Percentiles rank a stretch among this genome's conserved stretches.
Evolutionary conservation across 2,797 vertebrate species (phyloP).

Genomic region (Galago senegalensis): DNA sequence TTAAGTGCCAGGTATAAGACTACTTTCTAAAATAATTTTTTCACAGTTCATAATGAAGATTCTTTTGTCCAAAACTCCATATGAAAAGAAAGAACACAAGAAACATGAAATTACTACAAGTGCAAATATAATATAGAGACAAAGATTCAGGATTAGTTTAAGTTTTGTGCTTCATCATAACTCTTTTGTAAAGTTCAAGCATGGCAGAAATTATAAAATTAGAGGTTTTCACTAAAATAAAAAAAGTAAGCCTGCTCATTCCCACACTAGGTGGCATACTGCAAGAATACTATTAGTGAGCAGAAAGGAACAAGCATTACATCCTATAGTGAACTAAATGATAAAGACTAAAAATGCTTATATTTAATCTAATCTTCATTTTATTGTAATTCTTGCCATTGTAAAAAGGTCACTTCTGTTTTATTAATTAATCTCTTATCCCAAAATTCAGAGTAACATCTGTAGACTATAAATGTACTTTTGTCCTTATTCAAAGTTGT

Average conservation of each 20-base stretch:
- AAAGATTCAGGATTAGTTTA: conserved; percentile 78
- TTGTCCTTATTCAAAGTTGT: conserved; percentile 56
- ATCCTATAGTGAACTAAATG: conserved; percentile 44
- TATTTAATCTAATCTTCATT: conserved; percentile 42
- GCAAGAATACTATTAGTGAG: conserved; percentile 71
- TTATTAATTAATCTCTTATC: conserved; percentile 55
- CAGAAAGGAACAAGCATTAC: conserved; percentile 56
- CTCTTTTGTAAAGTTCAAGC: conserved; percentile 79
- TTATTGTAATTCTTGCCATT: conserved; percentile 38
- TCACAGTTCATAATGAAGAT: conserved; percentile 34
- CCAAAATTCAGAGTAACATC: conserved; percentile 57
- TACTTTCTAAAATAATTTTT: conserved; percentile 57
- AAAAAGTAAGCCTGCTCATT: conserved; percentile 72
- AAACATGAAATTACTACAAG: conserved; percentile 16
- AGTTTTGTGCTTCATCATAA: conserved; percentile 80
- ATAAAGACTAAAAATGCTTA: conserved; percentile 58
- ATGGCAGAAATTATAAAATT: conserved; percentile 71
- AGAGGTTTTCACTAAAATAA: conserved; percentile 70
- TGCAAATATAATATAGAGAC: conserved; percentile 69
- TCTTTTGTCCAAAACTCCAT: conserved; percentile 50
- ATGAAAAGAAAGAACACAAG: conserved; percentile 66
- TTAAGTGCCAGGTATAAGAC: conserved; percentile 20
- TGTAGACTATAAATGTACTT: conserved; percentile 56
- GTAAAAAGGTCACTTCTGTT: conserved; percentile 42
- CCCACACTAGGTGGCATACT: conserved; percentile 87